A percentile compares a stretch with the other conserved stretches of the same genome.
Evolutionary conservation across 2,113 vertebrate genomes (phyloP).

Genomic region (Saccopteryx bilineata): DNA sequence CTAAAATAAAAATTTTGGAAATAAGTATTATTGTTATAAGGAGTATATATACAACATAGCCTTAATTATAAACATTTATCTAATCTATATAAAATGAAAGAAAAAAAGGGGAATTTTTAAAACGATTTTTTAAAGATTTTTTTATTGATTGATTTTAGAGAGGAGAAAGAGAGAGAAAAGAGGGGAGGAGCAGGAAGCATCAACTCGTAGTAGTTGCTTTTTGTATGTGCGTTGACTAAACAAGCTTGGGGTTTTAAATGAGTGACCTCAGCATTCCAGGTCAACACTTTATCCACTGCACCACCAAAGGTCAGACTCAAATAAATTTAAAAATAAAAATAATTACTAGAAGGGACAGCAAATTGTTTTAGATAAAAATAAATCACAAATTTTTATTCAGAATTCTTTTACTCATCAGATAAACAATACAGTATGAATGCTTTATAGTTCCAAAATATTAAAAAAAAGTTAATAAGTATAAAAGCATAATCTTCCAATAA

Average conservation of each 20-base stretch:
- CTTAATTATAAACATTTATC: neutral
- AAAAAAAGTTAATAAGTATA: slow-evolving; percentile 61
- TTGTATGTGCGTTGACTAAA: too few species aligned
- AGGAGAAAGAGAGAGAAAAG: too few species aligned
- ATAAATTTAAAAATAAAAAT: slow-evolving; percentile 35
- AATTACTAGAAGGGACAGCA: neutral
- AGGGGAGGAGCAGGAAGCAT: too few species aligned
- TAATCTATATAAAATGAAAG: slow-evolving; percentile 22
- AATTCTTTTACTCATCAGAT: neutral
- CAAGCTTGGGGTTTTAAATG: too few species aligned
- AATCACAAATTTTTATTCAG: slow-evolving; percentile 30
- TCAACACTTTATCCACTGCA: too few species aligned
- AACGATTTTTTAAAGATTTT: too few species aligned
- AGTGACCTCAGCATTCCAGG: too few species aligned
- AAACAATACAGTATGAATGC: neutral
- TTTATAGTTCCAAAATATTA: slow-evolving; percentile 53
- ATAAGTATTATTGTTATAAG: slow-evolving; percentile 3
- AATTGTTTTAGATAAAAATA: slow-evolving; percentile 49
- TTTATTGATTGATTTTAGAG: too few species aligned
- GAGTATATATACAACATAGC: neutral
- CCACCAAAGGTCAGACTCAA: too few species aligned
- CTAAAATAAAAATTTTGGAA: slow-evolving; percentile 30
- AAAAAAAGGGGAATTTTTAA: slow-evolving; percentile 15
- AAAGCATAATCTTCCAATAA: slow-evolving; percentile 15
- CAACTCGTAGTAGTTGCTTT: too few species aligned